phyloP scores from a whole-genome alignment of 2,113 vertebrate genomes.

The Origma solitaria region DNA sequence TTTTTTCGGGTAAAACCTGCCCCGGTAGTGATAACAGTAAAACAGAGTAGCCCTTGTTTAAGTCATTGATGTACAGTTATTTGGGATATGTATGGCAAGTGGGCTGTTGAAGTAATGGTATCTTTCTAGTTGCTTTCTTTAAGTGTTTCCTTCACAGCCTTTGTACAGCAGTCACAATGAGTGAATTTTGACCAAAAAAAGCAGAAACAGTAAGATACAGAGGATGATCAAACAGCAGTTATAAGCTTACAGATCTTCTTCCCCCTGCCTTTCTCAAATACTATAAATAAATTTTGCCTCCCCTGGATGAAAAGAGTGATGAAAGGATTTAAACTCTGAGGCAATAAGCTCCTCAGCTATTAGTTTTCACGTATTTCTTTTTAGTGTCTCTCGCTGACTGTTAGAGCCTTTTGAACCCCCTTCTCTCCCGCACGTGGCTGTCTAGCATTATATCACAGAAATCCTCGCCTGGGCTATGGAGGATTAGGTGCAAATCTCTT shows the following conservation, averaged over 20 bases:
- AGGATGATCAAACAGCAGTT: neutral
- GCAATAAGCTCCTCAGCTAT: neutral
- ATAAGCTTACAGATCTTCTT: neutral
- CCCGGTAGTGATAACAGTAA: neutral
- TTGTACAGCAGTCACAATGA: neutral
- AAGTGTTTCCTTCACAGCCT: neutral
- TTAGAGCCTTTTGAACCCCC: neutral
- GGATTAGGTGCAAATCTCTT: constrained; percentile 11
- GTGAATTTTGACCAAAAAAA: neutral
- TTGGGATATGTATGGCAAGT: neutral
- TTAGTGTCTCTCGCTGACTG: neutral
- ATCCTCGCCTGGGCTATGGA: neutral
- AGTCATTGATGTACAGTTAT: neutral
- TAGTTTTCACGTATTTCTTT: neutral
- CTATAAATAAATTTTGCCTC: neutral
- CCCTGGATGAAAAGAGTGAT: neutral
- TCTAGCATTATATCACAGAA: neutral
- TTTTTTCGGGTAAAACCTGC: neutral
- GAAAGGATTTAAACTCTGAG: neutral
- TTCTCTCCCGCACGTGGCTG: neutral
- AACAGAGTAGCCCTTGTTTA: neutral
- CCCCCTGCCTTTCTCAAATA: neutral
- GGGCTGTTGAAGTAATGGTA: neutral
- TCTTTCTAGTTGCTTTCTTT: neutral
- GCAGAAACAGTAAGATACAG: neutral